Evolutionary conservation across 2,888 invertebrate species (phyloP), one percentile per base, ranked within the genome.

Genomic region (Platycheirus albimanus): DNA sequence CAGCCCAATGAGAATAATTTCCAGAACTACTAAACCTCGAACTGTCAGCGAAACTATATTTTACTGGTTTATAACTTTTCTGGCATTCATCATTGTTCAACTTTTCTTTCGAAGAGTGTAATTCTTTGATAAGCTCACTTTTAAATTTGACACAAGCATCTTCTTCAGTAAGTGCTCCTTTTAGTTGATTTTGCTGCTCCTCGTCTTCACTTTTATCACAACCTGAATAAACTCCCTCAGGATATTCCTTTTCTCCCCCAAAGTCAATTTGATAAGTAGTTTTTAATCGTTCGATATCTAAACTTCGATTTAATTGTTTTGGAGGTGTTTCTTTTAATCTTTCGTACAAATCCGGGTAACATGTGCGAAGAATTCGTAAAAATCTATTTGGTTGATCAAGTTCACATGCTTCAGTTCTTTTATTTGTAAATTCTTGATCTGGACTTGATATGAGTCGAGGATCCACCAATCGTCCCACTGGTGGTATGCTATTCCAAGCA

Each of bases 201-300:
- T 8, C 86, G 85, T 5, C 83, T 67, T 69, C 87, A 52, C 87
- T 87, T 30, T 89, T 87, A 51, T n/a, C n/a, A n/a, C n/a, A n/a
- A n/a, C n/a, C n/a, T n/a, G n/a, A n/a, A n/a, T 90, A 90, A 0
- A 89, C 85, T 3, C 89, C 89, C 36, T 88, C 87, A 0, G 90
- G 89, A 84, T 89, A 89, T 69, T 90, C 90, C 28, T 87, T 88
- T 33, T 89, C 85, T 33, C 86, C 86, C 15, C 92, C 91, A 85
- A 88, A 94, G 86, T 94, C 93, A 3, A 92, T 90, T 88, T 93
- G 93, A 87, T 94, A 94, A 0, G 93, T 94, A 5, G 92, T 91
- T 45, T 90, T 90, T 85, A 93, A 87, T 24, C 93, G 91, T 86
- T 93, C 92, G 3, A 87, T 88, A 80, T 93, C 92, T 30, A 93